Base-by-base conservation (phyloP, 2,113 vertebrate species). In the Laticauda colubrina region DNA sequence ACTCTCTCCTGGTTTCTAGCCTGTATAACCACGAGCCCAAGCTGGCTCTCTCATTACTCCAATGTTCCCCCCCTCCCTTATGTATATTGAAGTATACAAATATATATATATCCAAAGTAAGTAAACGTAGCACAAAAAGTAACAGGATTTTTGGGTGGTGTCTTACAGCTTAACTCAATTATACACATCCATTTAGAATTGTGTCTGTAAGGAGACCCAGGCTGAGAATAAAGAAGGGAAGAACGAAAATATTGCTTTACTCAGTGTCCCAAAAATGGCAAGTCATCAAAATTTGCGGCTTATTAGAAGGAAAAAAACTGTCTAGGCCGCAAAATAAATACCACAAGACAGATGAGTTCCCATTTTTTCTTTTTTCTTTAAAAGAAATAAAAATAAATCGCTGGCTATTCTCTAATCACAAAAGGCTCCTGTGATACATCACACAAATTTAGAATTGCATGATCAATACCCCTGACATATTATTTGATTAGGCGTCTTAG, bases 401-500 rank as follows among this genome's bases (percentile, higher is more conserved):
- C 85, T 92, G 95, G 96, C 95, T 96, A 96, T 14, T 94, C 87
- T 95, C 87, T 94, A 96, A 97, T 94, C 95, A 97, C 96, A 97
- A 97, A 98, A 96, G 95, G 95, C 95, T 94, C 95, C 94, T 93
- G 95, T 2, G 94, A 97, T 96, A 89, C 89, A 97, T 94, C 96
- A 97, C 94, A 96, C 94, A 93, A 93, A 97, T 97, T 97, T 96
- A 96, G 96, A 97, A 96, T 94, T 93, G 96, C 95, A 95, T 95
- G 97, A 98, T 98, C 98, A 96, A 98, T 98, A 96, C 45, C 87
- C 96, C 95, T 97, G 96, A 97, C 97, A 96, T 97, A 96, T 98
- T 97, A 98, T 98, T 98, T 97, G 97, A 98, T 98, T 98, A 98
- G 0, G 94, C 97, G 97, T 93, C 97, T 97, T 96, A 96, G 95